Evolutionary conservation across 2,797 vertebrate species (phyloP).

Genomic region (Danio albolineatus): DNA sequence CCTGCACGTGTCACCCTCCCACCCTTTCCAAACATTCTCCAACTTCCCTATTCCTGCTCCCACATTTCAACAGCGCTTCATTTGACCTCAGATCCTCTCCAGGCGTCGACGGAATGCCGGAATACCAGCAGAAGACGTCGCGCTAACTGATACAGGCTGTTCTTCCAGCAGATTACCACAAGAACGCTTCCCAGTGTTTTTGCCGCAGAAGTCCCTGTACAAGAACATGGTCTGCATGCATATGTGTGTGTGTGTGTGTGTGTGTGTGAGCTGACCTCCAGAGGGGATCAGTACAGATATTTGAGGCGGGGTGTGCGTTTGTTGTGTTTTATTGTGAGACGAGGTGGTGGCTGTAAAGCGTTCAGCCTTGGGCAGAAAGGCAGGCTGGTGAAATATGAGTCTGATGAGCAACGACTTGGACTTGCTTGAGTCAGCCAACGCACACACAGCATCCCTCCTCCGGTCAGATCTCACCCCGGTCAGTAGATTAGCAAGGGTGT

Average conservation of each 20-base stretch:
- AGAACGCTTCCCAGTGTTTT: slow-evolving; percentile 6
- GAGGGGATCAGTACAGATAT: slow-evolving; percentile 18
- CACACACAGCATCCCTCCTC: slow-evolving; percentile 36
- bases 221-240: neutral
- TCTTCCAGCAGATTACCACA: slow-evolving; percentile 17
- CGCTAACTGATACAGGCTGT: slow-evolving; percentile 10
- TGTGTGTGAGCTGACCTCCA: slow-evolving; percentile 3
- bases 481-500: slow-evolving; percentile 48
- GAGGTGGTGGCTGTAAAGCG: slow-evolving; percentile 28
- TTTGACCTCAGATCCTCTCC: slow-evolving; percentile 18
- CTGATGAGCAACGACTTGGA: slow-evolving; percentile 42
- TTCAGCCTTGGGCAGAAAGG: slow-evolving; percentile 41
- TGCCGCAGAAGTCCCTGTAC: slow-evolving; percentile 4
- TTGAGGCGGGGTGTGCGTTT: slow-evolving; percentile 23
- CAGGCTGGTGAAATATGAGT: slow-evolving; percentile 35
- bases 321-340: slow-evolving; percentile 29
- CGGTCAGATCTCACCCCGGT: slow-evolving; percentile 28
- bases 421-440: slow-evolving; percentile 16
- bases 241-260: slow-evolving; percentile 12
- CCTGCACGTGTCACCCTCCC: slow-evolving; percentile 13
- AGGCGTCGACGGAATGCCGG: neutral
- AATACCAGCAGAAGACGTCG: slow-evolving; percentile 19
- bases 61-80: slow-evolving; percentile 25
- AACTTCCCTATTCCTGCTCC: slow-evolving; percentile 35
- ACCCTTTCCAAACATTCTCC: slow-evolving; percentile 45